Conservation (phyloP, 2,797 vertebrate species). For the Parauchenoglanis punctatus region DNA sequence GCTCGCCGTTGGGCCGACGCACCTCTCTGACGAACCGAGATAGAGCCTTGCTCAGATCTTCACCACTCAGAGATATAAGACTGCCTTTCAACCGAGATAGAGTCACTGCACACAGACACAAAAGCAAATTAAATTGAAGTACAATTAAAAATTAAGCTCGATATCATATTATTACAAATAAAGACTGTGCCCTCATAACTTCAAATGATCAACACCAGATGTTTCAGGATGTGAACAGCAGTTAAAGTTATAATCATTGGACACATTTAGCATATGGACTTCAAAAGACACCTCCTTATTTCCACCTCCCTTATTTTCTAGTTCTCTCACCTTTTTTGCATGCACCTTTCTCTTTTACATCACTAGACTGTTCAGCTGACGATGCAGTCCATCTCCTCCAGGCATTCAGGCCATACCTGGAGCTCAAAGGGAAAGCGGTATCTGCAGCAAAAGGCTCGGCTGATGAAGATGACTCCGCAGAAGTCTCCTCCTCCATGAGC, state of each 20-base stretch:
- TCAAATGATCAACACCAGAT: conserved; percentile 66
- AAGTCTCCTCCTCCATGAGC: conserved; percentile 78
- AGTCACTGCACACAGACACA: conserved; percentile 23
- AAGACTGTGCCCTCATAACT: conserved; percentile 72
- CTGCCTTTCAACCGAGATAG: conserved; percentile 81
- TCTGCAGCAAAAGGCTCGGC: conserved; percentile 64
- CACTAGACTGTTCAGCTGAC: conserved; percentile 68
- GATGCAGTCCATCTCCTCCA: conserved; percentile 94
- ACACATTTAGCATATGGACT: conserved; percentile 62
- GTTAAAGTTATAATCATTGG: conserved; percentile 81
- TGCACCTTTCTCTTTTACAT: conserved; percentile 75
- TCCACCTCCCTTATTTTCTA: too few species aligned
- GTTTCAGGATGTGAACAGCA: conserved; percentile 93
- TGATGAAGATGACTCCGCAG: conserved; percentile 73
- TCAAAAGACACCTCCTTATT: background rate
- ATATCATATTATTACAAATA: background rate
- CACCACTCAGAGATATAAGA: conserved; percentile 82
- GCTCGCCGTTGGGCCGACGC: conserved; percentile 87
- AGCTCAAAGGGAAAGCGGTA: conserved; percentile 84
- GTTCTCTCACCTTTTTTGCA: conserved; percentile 77
- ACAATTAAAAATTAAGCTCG: too few species aligned
- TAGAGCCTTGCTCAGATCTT: conserved; percentile 84
- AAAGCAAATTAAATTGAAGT: conserved; percentile 3
- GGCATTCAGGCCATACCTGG: conserved; percentile 87
- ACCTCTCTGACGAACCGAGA: conserved; percentile 89